phyloP scores from a whole-genome alignment of 2,888 invertebrate species.

The Troilus luridus region DNA sequence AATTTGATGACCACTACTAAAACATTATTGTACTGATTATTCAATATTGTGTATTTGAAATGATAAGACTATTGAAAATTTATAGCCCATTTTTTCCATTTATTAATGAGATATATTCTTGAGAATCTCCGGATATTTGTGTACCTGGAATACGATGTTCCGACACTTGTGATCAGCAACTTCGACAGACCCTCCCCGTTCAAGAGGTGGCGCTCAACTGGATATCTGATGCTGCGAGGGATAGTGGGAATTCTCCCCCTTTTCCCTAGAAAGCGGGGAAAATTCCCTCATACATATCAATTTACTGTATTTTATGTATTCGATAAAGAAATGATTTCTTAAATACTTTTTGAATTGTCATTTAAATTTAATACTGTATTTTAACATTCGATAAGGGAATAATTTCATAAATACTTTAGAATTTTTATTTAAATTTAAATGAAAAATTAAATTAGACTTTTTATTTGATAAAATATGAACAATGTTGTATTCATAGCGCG shows the following conservation, averaged over 20 bases:
- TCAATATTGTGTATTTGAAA: neutral
- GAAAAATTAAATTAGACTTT: too few species aligned
- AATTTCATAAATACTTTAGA: neutral
- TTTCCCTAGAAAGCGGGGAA: conserved; percentile 15
- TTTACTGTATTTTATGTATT: too few species aligned
- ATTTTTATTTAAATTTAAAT: too few species aligned
- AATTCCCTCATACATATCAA: neutral
- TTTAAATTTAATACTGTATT: neutral
- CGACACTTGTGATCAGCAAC: conserved; percentile 13
- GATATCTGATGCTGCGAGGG: conserved; percentile 6
- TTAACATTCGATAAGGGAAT: neutral
- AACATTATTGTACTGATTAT: neutral
- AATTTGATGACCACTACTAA: too few species aligned
- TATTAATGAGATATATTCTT: neutral
- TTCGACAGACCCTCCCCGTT: conserved; percentile 36
- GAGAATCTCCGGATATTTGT: conserved; percentile 8
- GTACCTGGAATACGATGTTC: conserved; percentile 45
- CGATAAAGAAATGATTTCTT: too few species aligned
- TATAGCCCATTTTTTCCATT: neutral
- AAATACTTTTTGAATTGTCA: too few species aligned
- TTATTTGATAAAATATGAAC: too few species aligned
- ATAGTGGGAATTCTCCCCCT: conserved; percentile 25
- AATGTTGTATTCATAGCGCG: too few species aligned
- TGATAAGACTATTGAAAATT: neutral
- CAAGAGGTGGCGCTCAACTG: conserved; percentile 35